Evolutionary conservation across 2,888 invertebrate genomes (phyloP).

Genomic region (Salpingus planirostris): DNA sequence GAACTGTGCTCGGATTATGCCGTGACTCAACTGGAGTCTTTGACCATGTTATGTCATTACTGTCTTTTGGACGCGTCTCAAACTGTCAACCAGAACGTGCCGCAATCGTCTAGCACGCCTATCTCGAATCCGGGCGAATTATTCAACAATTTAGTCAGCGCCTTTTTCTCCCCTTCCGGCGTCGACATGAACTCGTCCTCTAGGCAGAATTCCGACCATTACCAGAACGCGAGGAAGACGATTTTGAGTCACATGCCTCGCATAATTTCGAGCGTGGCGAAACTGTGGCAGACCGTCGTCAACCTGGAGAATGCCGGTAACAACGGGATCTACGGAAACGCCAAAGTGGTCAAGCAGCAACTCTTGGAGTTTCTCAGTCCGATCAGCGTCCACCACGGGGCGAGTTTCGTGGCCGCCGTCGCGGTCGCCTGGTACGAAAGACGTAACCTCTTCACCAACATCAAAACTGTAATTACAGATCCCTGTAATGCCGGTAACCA

Average conservation of each 20-base stretch:
- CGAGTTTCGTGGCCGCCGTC: conserved; percentile 71
- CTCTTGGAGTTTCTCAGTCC: conserved; percentile 77
- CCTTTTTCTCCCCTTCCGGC: conserved; percentile 59
- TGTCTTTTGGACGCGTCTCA: conserved; percentile 60
- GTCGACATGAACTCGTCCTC: conserved; percentile 31
- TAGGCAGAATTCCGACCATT: conserved; percentile 38
- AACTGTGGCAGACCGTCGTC: conserved; percentile 66
- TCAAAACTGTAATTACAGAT: too few relatives aligned
- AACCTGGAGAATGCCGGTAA: conserved; percentile 41
- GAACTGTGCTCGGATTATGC: conserved; percentile 68
- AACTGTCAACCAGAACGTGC: conserved; percentile 34
- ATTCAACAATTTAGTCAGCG: conserved; percentile 71
- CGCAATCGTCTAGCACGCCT: conserved; percentile 41
- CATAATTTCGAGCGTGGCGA: conserved; percentile 69
- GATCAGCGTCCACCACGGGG: conserved; percentile 72
- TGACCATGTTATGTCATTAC: conserved; percentile 72
- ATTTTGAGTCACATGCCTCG: conserved; percentile 72
- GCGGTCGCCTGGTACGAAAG: conserved; percentile 80
- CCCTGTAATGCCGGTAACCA: too few relatives aligned
- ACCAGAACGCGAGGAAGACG: conserved; percentile 56
- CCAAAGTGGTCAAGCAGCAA: conserved; percentile 65
- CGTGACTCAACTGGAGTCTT: conserved; percentile 65
- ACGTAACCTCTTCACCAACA: conserved; percentile 43
- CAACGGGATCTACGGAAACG: conserved; percentile 49
- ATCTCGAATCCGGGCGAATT: conserved; percentile 60